Base-by-base conservation (phyloP, 2,113 vertebrate species). In the Bufo gargarizans region DNA sequence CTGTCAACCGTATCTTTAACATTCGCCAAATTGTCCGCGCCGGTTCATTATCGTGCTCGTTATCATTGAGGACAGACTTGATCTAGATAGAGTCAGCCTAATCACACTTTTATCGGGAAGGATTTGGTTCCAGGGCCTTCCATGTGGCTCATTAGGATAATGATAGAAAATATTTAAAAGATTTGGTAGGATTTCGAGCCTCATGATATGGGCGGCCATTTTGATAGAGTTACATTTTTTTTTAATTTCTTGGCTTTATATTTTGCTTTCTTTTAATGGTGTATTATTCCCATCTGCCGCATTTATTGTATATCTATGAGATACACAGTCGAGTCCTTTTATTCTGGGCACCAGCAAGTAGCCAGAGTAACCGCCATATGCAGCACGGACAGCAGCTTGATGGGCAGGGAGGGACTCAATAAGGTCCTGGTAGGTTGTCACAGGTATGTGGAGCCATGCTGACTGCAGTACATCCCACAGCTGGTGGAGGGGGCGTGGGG, bases 1-100 rank as follows among this genome's bases (percentile, higher is more conserved):
- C 58, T 82, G 80, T 82, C 59, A 61, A 77, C 76, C 77, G 16
- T 76, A 55, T 22, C 77, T 13, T 22, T 56, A 55, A 55, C 56
- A 78, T 78, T 78, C 6, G 77, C 77, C 77, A 78, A 78, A 78
- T 78, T 55, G 20, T 55, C 49, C 0, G 50, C 12, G 77, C 50
- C 50, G 50, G 19, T 22, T 78, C 77, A 78, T 78, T 78, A 55
- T 13, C 19, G 20, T 11, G 50, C 77, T 22, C 49, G 20, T 78
- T 55, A 78, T 55, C 20, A 4, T 33, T 14, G 14, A 22, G 77
- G 77, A 78, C 77, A 78, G 50, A 55, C 50, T 78, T 55, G 55
- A 76, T 50, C 72, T 43, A 20, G 47, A 76, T 50, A 76, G 9
- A 20, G 45, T 50, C 45, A 50, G 72, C 1, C 45, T 76, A 76